Percentiles rank a stretch among this genome's conserved stretches.
Evolutionary conservation across 2,113 vertebrate genomes (phyloP).

Genomic region (Leptosomus discolor): DNA sequence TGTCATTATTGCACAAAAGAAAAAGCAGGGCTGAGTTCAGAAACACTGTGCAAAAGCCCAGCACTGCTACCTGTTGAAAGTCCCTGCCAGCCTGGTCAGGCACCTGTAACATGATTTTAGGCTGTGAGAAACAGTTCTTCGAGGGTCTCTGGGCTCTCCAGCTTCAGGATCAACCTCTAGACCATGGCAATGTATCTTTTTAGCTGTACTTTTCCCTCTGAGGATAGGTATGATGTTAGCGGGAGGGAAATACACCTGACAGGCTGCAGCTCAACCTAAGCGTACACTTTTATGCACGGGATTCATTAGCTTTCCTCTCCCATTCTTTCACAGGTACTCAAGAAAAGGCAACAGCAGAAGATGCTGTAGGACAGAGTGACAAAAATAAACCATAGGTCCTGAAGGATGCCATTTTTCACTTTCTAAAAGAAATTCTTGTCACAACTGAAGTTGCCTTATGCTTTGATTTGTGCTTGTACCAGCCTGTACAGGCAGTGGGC

Average conservation of each 20-base stretch:
- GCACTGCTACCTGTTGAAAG: neutral
- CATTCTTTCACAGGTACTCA: neutral
- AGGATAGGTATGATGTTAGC: neutral
- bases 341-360: neutral
- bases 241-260: neutral
- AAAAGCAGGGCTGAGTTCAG: neutral
- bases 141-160: neutral
- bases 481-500: neutral
- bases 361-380: neutral
- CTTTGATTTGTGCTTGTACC: neutral
- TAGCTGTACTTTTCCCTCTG: neutral
- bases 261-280: neutral
- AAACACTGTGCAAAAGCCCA: neutral
- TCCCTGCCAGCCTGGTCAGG: neutral
- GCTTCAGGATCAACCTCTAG: neutral
- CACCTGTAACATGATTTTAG: neutral
- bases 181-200: neutral
- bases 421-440: neutral
- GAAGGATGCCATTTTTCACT: neutral
- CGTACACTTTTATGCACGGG: fast-evolving
- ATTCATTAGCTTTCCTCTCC: neutral
- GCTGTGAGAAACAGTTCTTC: neutral
- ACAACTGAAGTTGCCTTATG: neutral
- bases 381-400: neutral
- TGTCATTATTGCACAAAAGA: neutral